phyloP scores from a whole-genome alignment of 2,797 vertebrate species.

The Sylvilagus floridanus region DNA sequence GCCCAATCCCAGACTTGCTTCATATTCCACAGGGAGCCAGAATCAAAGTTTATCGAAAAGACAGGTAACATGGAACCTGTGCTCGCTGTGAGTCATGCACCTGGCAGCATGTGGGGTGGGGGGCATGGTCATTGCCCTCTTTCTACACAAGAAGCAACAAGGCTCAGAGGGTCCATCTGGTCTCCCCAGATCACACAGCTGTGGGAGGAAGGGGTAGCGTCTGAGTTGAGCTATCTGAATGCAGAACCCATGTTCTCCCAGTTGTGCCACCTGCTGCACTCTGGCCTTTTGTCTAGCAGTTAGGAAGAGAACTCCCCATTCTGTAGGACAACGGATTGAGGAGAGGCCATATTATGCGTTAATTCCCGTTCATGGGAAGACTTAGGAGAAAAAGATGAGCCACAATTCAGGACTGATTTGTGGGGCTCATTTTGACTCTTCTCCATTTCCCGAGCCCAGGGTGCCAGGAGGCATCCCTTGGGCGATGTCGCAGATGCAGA shows the following conservation, averaged over 20 bases:
- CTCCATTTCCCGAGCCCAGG: neutral
- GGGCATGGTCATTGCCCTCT: rapidly evolving
- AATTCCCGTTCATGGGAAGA: neutral
- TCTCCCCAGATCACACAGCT: neutral
- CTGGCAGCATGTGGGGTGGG: neutral
- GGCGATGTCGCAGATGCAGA: neutral
- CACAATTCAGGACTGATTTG: neutral
- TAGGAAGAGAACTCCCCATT: neutral
- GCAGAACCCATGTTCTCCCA: too few relatives aligned
- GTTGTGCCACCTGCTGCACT: too few relatives aligned
- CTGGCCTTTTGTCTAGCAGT: neutral
- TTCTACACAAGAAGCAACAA: neutral
- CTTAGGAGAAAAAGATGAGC: neutral
- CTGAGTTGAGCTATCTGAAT: neutral
- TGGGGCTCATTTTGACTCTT: too few relatives aligned
- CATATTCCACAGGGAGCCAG: too few relatives aligned
- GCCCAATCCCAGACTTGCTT: neutral
- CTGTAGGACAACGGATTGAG: neutral
- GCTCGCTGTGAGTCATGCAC: rapidly evolving
- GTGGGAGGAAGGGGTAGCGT: neutral
- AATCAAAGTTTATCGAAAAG: neutral
- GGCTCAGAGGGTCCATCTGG: neutral
- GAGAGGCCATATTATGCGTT: neutral
- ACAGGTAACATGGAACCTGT: rapidly evolving
- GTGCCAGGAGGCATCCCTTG: neutral